phyloP scores from a whole-genome alignment of 2,888 invertebrate genomes.

The Chymomyza caudatula region DNA sequence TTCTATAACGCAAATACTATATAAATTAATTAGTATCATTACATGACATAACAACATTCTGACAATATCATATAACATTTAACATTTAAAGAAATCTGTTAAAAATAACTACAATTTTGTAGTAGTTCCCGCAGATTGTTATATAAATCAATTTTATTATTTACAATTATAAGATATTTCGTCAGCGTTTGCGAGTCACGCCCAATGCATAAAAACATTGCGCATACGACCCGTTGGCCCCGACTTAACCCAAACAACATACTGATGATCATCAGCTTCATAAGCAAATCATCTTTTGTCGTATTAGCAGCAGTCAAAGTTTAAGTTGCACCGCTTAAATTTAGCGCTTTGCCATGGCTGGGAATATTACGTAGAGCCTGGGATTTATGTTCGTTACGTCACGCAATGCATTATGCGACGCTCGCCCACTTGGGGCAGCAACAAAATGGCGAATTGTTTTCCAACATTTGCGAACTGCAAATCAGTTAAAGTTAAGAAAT shows the following conservation, averaged over 20 bases:
- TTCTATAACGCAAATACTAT: no score
- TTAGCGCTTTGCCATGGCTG: not conserved
- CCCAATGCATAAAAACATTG: no score
- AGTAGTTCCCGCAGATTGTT: no score
- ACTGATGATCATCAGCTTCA: not conserved
- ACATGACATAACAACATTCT: no score
- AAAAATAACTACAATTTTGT: no score
- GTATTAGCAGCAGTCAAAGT: not conserved
- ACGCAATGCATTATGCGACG: conserved; percentile 51
- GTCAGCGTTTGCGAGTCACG: no score
- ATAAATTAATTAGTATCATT: not conserved
- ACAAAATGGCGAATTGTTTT: not conserved
- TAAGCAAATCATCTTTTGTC: not conserved
- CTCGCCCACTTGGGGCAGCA: conserved; percentile 3
- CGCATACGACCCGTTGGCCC: not conserved
- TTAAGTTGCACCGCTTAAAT: not conserved
- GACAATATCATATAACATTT: no score
- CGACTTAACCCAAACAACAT: not conserved
- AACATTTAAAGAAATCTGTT: no score
- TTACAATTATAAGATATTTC: no score
- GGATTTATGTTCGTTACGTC: conserved; percentile 46
- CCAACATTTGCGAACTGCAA: conserved; percentile 39
- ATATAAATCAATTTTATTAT: no score
- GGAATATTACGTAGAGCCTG: not conserved
- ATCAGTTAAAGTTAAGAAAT: conserved; percentile 37